Evolutionary conservation across 1,140 invertebrate genomes (phyloP).

Genomic region (Calliphora vicina): DNA sequence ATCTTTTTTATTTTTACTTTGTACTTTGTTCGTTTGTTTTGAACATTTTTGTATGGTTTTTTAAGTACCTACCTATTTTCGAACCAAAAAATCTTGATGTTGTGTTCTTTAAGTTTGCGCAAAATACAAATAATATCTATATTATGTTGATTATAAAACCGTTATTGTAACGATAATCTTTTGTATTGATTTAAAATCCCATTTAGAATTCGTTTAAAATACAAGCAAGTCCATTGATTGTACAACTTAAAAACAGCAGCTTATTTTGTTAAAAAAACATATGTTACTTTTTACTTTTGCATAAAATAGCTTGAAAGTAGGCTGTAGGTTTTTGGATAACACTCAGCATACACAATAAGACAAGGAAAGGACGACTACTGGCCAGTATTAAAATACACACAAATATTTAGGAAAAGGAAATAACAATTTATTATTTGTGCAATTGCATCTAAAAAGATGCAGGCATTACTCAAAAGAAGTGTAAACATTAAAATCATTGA

Average conservation of each 20-base stretch:
- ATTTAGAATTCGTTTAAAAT: background rate
- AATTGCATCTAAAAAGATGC: too few relatives aligned
- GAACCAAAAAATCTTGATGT: constrained; percentile 53
- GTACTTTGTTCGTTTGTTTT: constrained; percentile 25
- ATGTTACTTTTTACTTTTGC: background rate
- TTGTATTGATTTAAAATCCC: background rate
- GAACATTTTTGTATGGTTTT: constrained; percentile 22
- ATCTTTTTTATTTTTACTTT: background rate
- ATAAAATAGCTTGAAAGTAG: background rate
- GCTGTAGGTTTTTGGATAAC: background rate
- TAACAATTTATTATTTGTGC: too few relatives aligned
- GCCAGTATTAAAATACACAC: too few relatives aligned
- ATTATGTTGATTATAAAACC: background rate
- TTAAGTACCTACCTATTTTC: constrained; percentile 11
- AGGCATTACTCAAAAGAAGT: too few relatives aligned
- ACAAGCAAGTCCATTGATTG: constrained; percentile 8
- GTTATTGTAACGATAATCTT: background rate
- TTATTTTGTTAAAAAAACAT: constrained; percentile 6
- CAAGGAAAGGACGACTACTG: background rate
- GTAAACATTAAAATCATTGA: too few relatives aligned
- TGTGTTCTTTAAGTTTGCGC: constrained; percentile 49
- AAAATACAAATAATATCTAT: background rate
- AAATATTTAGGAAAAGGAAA: too few relatives aligned
- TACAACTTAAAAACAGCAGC: constrained; percentile 16
- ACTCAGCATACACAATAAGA: background rate